Conservation (phyloP, 1,140 invertebrate species). For the Stenopsyche tienmushanensis region DNA sequence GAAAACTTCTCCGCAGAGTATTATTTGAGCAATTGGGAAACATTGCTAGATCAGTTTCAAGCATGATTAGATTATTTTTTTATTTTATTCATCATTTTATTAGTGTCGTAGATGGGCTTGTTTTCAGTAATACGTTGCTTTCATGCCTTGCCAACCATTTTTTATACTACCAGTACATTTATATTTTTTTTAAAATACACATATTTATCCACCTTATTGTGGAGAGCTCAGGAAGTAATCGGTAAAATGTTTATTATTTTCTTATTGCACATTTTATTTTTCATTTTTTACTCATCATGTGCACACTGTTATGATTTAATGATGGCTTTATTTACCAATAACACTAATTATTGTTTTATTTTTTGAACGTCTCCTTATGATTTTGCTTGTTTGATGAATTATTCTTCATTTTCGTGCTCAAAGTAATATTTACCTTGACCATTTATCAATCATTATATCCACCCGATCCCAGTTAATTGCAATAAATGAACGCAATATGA, state of each 20-base stretch:
- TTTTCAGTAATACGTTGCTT: slow-evolving; percentile 29
- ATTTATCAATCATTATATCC: slow-evolving; percentile 13
- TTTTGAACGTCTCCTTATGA: neutral
- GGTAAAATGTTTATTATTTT: slow-evolving; percentile 24
- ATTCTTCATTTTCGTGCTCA: neutral
- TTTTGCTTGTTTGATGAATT: neutral
- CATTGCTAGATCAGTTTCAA: neutral
- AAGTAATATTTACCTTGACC: too few relatives aligned
- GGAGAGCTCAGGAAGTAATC: slow-evolving; percentile 41
- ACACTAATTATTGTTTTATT: slow-evolving; percentile 5
- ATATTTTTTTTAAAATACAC: slow-evolving; percentile 30
- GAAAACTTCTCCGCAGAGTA: too few relatives aligned
- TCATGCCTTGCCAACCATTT: slow-evolving; percentile 34
- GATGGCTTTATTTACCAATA: slow-evolving; percentile 25
- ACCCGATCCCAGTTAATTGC: slow-evolving; percentile 13
- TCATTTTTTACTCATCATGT: slow-evolving; percentile 19
- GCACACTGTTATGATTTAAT: slow-evolving; percentile 21
- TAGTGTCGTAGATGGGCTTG: neutral
- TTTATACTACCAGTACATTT: slow-evolving; percentile 15
- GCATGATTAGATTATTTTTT: neutral
- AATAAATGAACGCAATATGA: slow-evolving; percentile 25
- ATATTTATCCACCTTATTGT: slow-evolving; percentile 36
- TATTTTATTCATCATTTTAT: neutral
- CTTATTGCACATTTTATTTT: slow-evolving; percentile 26
- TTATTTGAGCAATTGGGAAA: too few relatives aligned